Conservation (phyloP, 2,797 vertebrate species). For the Acanthurus leucopareius region DNA sequence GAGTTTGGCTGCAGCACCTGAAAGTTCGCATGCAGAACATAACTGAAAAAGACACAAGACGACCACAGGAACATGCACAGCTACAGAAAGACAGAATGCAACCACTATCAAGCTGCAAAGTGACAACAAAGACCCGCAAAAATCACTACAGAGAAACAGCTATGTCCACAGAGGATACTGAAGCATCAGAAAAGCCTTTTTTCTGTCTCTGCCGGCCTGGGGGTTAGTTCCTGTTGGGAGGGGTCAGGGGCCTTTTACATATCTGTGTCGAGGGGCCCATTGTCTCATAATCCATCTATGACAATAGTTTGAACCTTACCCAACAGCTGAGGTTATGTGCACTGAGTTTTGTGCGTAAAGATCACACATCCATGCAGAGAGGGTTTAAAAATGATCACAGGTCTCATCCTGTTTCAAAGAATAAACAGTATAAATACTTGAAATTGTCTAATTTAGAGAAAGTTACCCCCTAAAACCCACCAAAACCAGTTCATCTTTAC, state of each 20-base stretch:
- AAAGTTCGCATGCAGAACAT: not conserved
- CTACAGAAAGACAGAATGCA: not conserved
- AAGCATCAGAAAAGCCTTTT: not conserved
- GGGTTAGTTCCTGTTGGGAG: not conserved
- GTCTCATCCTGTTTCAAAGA: not conserved
- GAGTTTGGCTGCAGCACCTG: too few species aligned
- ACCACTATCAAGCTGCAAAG: not conserved
- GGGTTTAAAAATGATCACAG: not conserved
- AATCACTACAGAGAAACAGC: not conserved
- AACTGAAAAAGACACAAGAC: too few species aligned
- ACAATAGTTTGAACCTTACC: not conserved
- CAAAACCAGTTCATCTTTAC: not conserved
- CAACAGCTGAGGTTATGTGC: not conserved
- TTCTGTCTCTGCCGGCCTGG: not conserved
- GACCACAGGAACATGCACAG: not conserved
- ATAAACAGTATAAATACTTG: not conserved
- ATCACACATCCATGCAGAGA: not conserved
- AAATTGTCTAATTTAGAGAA: not conserved
- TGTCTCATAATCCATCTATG: not conserved
- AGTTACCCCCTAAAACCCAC: not conserved
- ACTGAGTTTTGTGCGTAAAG: not conserved
- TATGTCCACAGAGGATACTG: not conserved
- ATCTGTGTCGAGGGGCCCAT: not conserved
- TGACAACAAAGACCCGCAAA: not conserved
- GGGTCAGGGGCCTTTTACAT: not conserved